These are phyloP conservation scores for Lycaon pictus DNA, from an alignment of 2,113 vertebrate genomes.

Conservation along the genomic window DNA sequence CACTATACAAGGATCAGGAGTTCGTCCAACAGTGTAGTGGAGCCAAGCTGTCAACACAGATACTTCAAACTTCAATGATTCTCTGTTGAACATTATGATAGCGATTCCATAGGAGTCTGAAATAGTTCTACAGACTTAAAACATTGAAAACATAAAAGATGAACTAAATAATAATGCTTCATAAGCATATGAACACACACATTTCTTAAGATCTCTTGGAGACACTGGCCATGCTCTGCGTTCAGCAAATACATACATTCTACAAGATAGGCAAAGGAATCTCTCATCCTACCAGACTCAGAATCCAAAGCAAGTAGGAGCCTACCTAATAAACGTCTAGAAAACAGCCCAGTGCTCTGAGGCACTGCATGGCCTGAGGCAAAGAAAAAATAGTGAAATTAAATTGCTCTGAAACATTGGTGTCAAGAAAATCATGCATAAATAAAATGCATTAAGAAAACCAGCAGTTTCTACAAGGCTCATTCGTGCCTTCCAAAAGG, in stretches of 20 bases:
- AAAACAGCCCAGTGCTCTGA: not conserved
- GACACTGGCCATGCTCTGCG: not conserved
- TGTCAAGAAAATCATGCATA: not conserved
- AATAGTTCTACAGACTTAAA: not conserved
- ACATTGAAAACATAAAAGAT: not conserved
- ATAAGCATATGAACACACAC: fast-evolving
- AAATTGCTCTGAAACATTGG: not conserved
- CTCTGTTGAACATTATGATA: not conserved
- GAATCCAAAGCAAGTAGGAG: not conserved
- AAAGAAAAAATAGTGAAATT: not conserved
- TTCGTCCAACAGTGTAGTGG: not conserved
- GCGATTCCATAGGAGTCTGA: not conserved
- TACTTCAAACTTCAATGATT: not conserved
- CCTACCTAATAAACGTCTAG: no score
- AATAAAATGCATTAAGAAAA: not conserved
- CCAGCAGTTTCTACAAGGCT: not conserved
- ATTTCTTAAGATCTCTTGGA: not conserved
- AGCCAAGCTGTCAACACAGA: not conserved
- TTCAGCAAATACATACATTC: not conserved
- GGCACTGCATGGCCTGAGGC: not conserved
- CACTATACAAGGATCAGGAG: not conserved
- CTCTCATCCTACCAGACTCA: not conserved
- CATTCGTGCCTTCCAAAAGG: not conserved
- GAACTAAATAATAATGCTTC: not conserved
- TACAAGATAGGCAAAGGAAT: not conserved